Conservation (phyloP, 2,888 invertebrate species). For the Caenorhabditis macrosperma region DNA sequence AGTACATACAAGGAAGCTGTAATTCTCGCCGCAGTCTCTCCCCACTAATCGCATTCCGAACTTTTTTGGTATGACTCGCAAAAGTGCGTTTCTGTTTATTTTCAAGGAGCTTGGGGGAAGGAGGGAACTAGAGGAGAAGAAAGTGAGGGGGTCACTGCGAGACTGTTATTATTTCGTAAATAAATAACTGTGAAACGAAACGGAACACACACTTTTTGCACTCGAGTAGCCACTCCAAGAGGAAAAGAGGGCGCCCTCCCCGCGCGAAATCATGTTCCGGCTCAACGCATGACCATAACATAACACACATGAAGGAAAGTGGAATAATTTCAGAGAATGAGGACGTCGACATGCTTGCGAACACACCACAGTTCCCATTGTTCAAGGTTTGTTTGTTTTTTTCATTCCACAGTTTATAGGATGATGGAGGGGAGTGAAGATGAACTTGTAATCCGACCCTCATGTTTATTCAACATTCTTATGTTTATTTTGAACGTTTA, state of each 20-base stretch:
- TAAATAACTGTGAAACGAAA: slow-evolving; percentile 57
- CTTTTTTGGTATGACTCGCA: slow-evolving; percentile 9
- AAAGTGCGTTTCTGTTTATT: slow-evolving; percentile 27
- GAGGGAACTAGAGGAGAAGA: slow-evolving; percentile 15
- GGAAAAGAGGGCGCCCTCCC: slow-evolving; percentile 11
- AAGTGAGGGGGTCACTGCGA: neutral
- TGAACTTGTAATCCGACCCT: slow-evolving; percentile 24
- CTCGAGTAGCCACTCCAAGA: slow-evolving; percentile 55
- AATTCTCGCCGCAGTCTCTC: too few species aligned
- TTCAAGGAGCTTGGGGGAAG: too few species aligned
- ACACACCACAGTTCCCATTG: slow-evolving; percentile 59
- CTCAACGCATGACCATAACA: slow-evolving; percentile 37
- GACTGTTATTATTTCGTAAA: slow-evolving; percentile 38
- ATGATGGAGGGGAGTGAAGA: slow-evolving; percentile 2
- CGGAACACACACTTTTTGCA: slow-evolving; percentile 52
- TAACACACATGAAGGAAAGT: slow-evolving; percentile 11
- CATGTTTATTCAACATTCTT: slow-evolving; percentile 11
- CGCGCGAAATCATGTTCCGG: slow-evolving; percentile 40
- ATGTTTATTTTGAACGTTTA: slow-evolving; percentile 4
- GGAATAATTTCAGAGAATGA: slow-evolving; percentile 52
- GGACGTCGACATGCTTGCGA: slow-evolving; percentile 61
- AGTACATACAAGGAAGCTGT: neutral
- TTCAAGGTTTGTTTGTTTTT: slow-evolving; percentile 60
- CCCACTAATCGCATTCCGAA: slow-evolving; percentile 20
- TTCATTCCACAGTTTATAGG: slow-evolving; percentile 7